Conservation (phyloP, 2,888 invertebrate species). For the Diploptera punctata region DNA sequence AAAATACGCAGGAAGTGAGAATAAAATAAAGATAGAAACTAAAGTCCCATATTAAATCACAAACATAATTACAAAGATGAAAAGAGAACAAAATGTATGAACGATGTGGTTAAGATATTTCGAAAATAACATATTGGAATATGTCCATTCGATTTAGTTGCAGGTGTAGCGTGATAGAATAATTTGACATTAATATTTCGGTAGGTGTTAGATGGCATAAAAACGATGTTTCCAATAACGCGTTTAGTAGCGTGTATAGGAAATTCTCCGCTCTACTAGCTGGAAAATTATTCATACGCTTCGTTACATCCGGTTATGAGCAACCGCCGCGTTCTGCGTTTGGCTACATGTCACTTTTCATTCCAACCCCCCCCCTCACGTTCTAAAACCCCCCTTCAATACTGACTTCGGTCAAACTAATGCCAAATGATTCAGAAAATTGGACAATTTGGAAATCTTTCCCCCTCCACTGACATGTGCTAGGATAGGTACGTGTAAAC, state of each 20-base stretch:
- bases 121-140: no score
- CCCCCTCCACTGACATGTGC: background rate
- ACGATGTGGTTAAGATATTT: no score
- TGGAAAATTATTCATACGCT: slow-evolving; percentile 17
- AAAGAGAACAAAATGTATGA: no score
- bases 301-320: background rate
- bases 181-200: no score
- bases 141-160: no score
- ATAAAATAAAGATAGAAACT: no score
- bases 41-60: no score
- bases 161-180: no score
- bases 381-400: background rate
- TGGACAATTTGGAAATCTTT: background rate
- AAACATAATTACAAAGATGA: no score
- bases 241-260: background rate
- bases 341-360: background rate
- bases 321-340: no score
- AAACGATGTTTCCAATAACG: background rate
- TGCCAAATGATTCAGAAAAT: slow-evolving; percentile 14
- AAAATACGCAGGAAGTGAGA: no score
- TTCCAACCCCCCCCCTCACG: background rate
- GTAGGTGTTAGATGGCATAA: no score
- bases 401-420: slow-evolving; percentile 13
- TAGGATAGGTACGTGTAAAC: background rate
- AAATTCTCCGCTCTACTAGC: slow-evolving; percentile 5